Evolutionary conservation across 2,113 vertebrate genomes (phyloP).

Genomic region (Oreochromis spilurus): DNA sequence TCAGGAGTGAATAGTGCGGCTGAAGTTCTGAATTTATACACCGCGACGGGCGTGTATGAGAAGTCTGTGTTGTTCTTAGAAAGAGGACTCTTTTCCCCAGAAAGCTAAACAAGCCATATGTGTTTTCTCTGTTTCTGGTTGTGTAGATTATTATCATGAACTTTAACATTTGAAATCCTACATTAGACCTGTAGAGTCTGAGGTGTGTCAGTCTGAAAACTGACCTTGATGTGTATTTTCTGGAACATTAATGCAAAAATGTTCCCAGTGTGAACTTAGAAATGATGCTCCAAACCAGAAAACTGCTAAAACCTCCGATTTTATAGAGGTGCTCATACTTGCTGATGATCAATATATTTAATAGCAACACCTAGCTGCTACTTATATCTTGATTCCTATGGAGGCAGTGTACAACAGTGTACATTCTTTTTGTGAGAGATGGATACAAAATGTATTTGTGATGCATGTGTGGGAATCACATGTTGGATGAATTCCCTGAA

Average conservation of each 20-base stretch:
- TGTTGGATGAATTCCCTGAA: neutral
- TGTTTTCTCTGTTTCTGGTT: neutral
- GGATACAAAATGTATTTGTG: neutral
- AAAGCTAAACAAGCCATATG: neutral
- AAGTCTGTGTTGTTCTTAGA: neutral
- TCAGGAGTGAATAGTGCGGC: neutral
- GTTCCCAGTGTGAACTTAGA: neutral
- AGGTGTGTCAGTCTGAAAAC: neutral
- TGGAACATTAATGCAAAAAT: neutral
- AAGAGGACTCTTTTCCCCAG: neutral
- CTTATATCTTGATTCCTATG: neutral
- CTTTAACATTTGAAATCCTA: no score
- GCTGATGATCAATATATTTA: neutral
- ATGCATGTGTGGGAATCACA: neutral
- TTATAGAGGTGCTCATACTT: neutral
- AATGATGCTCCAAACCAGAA: neutral
- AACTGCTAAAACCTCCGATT: neutral
- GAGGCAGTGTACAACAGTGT: neutral
- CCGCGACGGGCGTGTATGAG: neutral
- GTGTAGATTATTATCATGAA: neutral
- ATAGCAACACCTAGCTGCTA: neutral
- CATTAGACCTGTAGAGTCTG: no score
- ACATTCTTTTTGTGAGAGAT: neutral
- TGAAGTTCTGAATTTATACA: neutral
- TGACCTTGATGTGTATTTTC: neutral